Base-by-base conservation (phyloP, 2,113 vertebrate genomes). In the Morone chrysops region DNA sequence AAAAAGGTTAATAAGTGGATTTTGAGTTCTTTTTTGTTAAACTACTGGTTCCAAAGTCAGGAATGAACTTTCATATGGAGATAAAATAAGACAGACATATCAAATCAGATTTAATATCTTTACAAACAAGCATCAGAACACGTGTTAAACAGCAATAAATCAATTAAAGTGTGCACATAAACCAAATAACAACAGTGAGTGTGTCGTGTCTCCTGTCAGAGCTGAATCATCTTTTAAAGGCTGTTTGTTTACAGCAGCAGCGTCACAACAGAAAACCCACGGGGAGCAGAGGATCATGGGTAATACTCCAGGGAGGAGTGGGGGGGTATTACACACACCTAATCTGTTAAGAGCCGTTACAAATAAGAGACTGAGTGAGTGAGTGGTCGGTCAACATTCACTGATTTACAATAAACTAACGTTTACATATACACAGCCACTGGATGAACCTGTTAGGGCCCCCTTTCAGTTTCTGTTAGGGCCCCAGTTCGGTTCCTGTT, bases 201-300 rank as follows among this genome's bases (percentile, higher is more conserved):
- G 25, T 38, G 25, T 47, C 22, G 20, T 0, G 9, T 13, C 38
- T 68, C 66, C 66, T 6, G 47, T 20, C 22, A 0, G 66, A 20
- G 47, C 47, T 76, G 38, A 66, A 36, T 77, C 62, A 47, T 11
- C 0, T 17, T 4, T 43, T 62, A 36, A 5, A 31, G 45, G 62
- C 72, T 6, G 20, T 50, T 38, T n/a, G 56, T 47, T 72, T n/a
- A 12, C 13, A 41, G 47, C 47, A 12, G 48, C 50, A 17, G 22
- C n/a, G 18, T 62, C 77, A 53, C 62, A 80, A 80, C 48, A 80
- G 53, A 70, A 25, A 63, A 45, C 16, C 48, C 59, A 22, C 3
- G 38, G n/a, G 41, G 66, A 65, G 61, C 60, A 68, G 38, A 69
- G 71, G n/a, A 81, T 81, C 70, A 68, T 81, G 79, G 80, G 80